Conservation (phyloP, 2,113 vertebrate species). For the Maccullochella peelii region DNA sequence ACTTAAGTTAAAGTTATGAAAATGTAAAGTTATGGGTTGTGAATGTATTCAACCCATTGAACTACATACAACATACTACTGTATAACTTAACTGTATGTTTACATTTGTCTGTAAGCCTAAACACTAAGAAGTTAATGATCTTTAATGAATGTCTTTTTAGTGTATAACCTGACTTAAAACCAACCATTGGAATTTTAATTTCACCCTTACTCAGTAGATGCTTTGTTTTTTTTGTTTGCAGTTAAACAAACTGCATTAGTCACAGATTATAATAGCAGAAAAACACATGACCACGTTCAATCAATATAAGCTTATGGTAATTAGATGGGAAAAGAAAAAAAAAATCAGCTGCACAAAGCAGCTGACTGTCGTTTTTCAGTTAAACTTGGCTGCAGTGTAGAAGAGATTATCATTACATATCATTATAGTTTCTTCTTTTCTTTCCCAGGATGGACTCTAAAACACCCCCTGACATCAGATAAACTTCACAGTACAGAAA, state of each 20-base stretch:
- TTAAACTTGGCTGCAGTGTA: neutral
- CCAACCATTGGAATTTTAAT: conserved; percentile 5
- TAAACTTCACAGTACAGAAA: conserved; percentile 24
- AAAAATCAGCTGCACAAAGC: conserved; percentile 14
- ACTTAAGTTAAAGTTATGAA: too few relatives aligned
- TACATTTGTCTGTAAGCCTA: neutral
- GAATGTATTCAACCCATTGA: neutral
- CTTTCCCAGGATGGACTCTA: conserved; percentile 76
- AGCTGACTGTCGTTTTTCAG: neutral
- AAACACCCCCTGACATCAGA: conserved; percentile 52
- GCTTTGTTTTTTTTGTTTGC: neutral
- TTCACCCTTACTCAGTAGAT: neutral
- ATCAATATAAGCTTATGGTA: neutral
- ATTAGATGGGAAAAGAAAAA: neutral
- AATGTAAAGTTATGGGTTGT: neutral
- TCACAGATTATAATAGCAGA: conserved; percentile 14
- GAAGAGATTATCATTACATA: neutral
- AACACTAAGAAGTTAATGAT: neutral
- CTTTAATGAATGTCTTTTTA: neutral
- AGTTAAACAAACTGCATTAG: conserved; percentile 21
- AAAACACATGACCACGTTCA: conserved; percentile 19
- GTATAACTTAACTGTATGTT: too few relatives aligned
- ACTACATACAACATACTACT: neutral
- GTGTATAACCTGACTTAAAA: neutral
- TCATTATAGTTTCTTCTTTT: neutral